Conservation (phyloP, 1,140 invertebrate species). For the Drosophila mayri region DNA sequence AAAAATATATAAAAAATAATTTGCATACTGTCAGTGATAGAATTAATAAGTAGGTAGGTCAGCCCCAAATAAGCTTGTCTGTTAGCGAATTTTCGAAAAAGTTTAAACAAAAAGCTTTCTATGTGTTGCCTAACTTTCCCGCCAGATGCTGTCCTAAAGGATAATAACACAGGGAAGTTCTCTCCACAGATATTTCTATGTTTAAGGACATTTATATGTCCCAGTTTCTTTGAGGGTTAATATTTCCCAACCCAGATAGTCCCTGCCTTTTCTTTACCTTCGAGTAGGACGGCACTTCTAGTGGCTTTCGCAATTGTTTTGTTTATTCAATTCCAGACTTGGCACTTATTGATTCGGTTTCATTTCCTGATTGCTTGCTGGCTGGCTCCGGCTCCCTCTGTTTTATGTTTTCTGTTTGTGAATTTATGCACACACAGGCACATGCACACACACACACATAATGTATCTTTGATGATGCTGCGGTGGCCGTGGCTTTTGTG, state of each 20-base stretch:
- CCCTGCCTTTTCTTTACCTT: background rate
- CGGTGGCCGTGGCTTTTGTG: slow-evolving; percentile 34
- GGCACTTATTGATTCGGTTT: slow-evolving; percentile 43
- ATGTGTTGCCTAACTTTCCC: background rate
- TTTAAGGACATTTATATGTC: background rate
- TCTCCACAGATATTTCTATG: background rate
- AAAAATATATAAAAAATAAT: too few species aligned
- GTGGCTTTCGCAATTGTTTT: slow-evolving; percentile 10
- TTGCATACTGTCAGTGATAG: too few species aligned
- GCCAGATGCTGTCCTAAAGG: slow-evolving; percentile 19
- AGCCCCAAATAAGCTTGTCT: background rate
- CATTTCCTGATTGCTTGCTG: slow-evolving; percentile 25
- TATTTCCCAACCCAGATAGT: background rate
- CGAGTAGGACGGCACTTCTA: background rate
- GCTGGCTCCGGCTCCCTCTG: background rate
- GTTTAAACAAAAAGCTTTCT: background rate
- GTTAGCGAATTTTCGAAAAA: background rate
- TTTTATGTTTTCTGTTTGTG: slow-evolving; percentile 26
- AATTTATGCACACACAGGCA: slow-evolving; percentile 12
- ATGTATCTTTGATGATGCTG: slow-evolving; percentile 59
- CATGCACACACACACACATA: slow-evolving; percentile 23
- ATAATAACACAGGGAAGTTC: background rate
- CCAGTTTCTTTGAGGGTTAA: background rate
- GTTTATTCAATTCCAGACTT: slow-evolving; percentile 11
- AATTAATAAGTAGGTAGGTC: background rate